Percentiles rank a stretch among this genome's conserved stretches.
phyloP scores from a whole-genome alignment of 2,888 invertebrate species.

The Latheticus oryzae region DNA sequence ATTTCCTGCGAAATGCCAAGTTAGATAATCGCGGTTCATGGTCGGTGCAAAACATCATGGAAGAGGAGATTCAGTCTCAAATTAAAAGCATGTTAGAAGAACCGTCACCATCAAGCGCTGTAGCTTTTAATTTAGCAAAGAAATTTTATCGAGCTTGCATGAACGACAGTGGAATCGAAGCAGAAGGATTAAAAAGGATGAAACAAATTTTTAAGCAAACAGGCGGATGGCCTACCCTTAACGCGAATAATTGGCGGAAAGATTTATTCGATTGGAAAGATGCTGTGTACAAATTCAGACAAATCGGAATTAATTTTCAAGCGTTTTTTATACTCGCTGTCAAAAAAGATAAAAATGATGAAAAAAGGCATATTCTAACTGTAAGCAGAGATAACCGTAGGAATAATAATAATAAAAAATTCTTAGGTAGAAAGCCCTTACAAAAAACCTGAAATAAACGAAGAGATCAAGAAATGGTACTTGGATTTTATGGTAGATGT shows the following conservation, averaged over 20 bases:
- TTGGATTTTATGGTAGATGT: constrained; percentile 59
- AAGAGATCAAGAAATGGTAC: constrained; percentile 51
- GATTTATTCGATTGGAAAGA: constrained; percentile 61
- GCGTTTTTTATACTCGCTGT: constrained; percentile 57
- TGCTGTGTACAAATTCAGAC: constrained; percentile 57
- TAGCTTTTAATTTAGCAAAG: constrained; percentile 54
- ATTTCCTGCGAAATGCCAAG: constrained; percentile 73
- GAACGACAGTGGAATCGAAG: constrained; percentile 57
- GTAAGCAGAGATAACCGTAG: constrained; percentile 56
- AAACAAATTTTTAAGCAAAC: constrained; percentile 64
- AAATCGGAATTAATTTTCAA: constrained; percentile 58
- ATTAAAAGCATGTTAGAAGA: constrained; percentile 53
- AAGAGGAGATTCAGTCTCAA: constrained; percentile 53
- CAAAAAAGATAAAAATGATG: constrained; percentile 52
- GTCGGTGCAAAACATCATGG: constrained; percentile 49
- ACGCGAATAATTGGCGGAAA: constrained; percentile 65
- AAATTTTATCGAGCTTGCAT: constrained; percentile 60
- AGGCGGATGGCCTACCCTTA: constrained; percentile 72
- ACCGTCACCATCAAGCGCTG: constrained; percentile 38
- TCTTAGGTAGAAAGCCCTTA: constrained; percentile 54
- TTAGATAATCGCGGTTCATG: constrained; percentile 70
- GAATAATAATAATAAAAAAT: too few species aligned
- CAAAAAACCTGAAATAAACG: constrained; percentile 49
- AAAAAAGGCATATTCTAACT: constrained; percentile 56
- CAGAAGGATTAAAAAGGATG: constrained; percentile 55